Evolutionary conservation across 2,797 vertebrate species (phyloP).

Genomic region (Phyllotis vaccarum): DNA sequence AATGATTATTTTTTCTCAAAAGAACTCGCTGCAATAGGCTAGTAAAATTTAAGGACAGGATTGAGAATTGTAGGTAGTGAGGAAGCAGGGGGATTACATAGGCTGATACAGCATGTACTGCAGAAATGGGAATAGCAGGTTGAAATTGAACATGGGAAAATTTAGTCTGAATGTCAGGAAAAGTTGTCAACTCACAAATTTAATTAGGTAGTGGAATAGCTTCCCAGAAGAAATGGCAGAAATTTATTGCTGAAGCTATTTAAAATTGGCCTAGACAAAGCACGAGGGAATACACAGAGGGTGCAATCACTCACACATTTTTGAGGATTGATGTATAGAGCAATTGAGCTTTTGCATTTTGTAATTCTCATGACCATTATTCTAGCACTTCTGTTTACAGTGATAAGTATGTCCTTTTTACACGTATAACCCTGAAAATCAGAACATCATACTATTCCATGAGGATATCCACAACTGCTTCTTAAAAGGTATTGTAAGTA

Average conservation of each 20-base stretch:
- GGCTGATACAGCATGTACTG: constrained; percentile 25
- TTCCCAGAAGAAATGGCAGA: constrained; percentile 80
- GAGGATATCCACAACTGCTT: neutral
- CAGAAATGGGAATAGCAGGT: constrained; percentile 64
- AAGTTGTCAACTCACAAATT: constrained; percentile 76
- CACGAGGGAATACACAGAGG: constrained; percentile 62
- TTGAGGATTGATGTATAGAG: constrained; percentile 53
- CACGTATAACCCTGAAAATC: constrained; percentile 34
- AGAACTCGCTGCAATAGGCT: neutral
- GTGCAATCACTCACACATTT: constrained; percentile 47
- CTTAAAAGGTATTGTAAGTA: constrained; percentile 34
- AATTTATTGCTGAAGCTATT: constrained; percentile 75
- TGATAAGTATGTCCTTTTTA: constrained; percentile 44
- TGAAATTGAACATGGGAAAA: constrained; percentile 72
- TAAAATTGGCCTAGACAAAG: constrained; percentile 70
- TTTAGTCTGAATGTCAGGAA: constrained; percentile 78
- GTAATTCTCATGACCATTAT: constrained; percentile 61
- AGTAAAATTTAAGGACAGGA: neutral
- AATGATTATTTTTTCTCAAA: constrained; percentile 56
- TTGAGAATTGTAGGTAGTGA: neutral
- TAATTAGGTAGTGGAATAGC: constrained; percentile 78
- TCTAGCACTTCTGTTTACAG: constrained; percentile 51
- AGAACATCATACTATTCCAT: constrained; percentile 44
- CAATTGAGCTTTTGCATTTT: constrained; percentile 68
- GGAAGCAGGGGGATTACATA: constrained; percentile 28